phyloP scores from a whole-genome alignment of 2,113 vertebrate species.

The Hippocampus mohnikei region DNA sequence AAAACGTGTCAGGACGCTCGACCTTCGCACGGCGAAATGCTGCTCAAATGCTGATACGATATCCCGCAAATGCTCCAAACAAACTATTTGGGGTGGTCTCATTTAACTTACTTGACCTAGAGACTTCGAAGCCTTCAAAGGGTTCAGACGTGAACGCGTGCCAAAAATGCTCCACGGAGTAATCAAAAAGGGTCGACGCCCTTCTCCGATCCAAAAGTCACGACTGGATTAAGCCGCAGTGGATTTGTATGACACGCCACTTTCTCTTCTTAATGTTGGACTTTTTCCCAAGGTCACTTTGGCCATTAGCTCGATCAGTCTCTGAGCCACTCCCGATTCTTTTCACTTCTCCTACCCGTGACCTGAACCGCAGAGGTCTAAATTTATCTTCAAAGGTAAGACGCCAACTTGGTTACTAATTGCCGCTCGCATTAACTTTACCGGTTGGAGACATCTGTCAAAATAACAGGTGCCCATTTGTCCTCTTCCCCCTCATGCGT shows the following conservation, averaged over 20 bases:
- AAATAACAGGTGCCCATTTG: constrained; percentile 34
- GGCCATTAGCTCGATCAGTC: constrained; percentile 68
- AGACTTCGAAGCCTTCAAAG: not conserved
- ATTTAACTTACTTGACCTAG: not conserved
- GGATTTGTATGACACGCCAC: constrained; percentile 56
- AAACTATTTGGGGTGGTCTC: not conserved
- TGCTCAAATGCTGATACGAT: too few relatives aligned
- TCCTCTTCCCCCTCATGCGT: constrained; percentile 33
- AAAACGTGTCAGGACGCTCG: too few relatives aligned
- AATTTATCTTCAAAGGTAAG: constrained; percentile 56
- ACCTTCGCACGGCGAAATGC: too few relatives aligned
- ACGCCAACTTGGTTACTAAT: constrained; percentile 45
- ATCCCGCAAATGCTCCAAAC: too few relatives aligned
- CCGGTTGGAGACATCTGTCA: constrained; percentile 44
- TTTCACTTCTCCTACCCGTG: constrained; percentile 35
- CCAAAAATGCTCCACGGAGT: not conserved
- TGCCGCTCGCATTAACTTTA: constrained; percentile 50
- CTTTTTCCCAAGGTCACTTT: constrained; percentile 68
- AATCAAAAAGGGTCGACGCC: not conserved
- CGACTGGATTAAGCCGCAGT: constrained; percentile 51
- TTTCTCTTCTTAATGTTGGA: constrained; percentile 56
- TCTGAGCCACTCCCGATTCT: constrained; percentile 55
- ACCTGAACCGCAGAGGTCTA: constrained; percentile 36
- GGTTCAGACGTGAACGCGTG: too few relatives aligned
- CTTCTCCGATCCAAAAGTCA: constrained; percentile 21